A percentile compares a stretch with the other conserved stretches of the same genome.
These are phyloP conservation scores for Oopsacas minuta DNA, from an alignment of 37 sponge, comb jelly and placozoan genomes.

Conservation along the genomic window DNA sequence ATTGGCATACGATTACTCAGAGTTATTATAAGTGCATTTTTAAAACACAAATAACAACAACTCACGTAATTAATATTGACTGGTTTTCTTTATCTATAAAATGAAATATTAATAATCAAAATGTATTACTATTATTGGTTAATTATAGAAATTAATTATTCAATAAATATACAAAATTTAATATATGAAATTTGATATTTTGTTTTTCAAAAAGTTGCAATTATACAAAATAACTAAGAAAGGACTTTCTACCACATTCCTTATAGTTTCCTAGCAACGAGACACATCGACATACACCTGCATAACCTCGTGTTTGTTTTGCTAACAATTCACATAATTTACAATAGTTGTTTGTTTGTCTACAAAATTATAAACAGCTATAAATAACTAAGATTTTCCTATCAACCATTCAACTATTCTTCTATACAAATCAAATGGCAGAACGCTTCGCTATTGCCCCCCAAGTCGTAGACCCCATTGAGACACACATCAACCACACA, in stretches of 20 bases:
- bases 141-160: too few species aligned
- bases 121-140: too few species aligned
- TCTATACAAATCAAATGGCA: not conserved
- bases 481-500: not conserved
- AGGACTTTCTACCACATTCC: not conserved
- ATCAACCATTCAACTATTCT: not conserved
- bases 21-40: too few species aligned
- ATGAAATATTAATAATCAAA: not conserved
- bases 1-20: not conserved
- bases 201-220: not conserved
- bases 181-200: not conserved
- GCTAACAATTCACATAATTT: not conserved
- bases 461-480: not conserved
- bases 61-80: conserved; percentile 96
- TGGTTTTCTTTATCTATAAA: conserved; percentile 85
- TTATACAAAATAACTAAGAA: not conserved
- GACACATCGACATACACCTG: not conserved
- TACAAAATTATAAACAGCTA: not conserved
- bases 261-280: not conserved
- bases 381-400: not conserved
- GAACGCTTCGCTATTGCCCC: not conserved
- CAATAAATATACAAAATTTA: too few species aligned
- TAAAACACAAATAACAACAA: too few species aligned
- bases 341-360: not conserved
- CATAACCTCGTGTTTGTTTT: not conserved